These are phyloP conservation scores for Tridacna crocea DNA, from an alignment of 2,888 invertebrate species.

Conservation along the genomic window DNA sequence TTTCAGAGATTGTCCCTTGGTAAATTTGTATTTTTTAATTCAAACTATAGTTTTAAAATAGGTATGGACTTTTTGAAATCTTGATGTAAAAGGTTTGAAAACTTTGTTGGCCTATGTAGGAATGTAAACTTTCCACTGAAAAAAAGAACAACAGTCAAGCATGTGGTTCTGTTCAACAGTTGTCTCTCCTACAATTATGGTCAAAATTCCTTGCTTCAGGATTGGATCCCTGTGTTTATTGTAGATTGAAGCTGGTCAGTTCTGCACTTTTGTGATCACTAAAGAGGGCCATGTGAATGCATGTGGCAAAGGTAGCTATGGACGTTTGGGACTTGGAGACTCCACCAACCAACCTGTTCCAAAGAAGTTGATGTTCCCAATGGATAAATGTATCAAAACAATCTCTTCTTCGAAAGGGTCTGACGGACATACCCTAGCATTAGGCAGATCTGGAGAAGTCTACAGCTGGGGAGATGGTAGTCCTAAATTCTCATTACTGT, in stretches of 20 bases:
- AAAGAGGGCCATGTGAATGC: slow-evolving; percentile 87
- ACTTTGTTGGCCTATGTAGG: too few species aligned
- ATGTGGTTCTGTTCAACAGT: too few species aligned
- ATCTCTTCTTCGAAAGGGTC: slow-evolving; percentile 88
- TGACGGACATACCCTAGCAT: slow-evolving; percentile 88
- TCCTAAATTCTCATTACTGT: slow-evolving; percentile 28
- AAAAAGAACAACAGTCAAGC: too few species aligned
- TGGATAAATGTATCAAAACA: slow-evolving; percentile 83
- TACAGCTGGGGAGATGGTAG: slow-evolving; percentile 89
- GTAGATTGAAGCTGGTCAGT: slow-evolving; percentile 88
- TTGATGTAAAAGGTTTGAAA: too few species aligned
- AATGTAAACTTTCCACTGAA: too few species aligned
- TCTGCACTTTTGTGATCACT: slow-evolving; percentile 88
- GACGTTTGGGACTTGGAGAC: slow-evolving; percentile 88
- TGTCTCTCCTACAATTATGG: too few species aligned
- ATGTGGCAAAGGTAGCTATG: slow-evolving; percentile 88
- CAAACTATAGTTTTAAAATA: neutral
- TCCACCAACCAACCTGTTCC: slow-evolving; percentile 87
- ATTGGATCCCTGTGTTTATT: neutral
- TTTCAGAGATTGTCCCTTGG: slow-evolving; percentile 87
- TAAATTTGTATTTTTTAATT: slow-evolving; percentile 66
- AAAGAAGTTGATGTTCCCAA: slow-evolving; percentile 86
- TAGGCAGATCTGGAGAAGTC: slow-evolving; percentile 88
- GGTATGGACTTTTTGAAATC: too few species aligned
- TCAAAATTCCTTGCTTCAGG: too few species aligned